Evolutionary conservation across 2,113 vertebrate genomes (phyloP).

Genomic region (Megaceryle maxima): DNA sequence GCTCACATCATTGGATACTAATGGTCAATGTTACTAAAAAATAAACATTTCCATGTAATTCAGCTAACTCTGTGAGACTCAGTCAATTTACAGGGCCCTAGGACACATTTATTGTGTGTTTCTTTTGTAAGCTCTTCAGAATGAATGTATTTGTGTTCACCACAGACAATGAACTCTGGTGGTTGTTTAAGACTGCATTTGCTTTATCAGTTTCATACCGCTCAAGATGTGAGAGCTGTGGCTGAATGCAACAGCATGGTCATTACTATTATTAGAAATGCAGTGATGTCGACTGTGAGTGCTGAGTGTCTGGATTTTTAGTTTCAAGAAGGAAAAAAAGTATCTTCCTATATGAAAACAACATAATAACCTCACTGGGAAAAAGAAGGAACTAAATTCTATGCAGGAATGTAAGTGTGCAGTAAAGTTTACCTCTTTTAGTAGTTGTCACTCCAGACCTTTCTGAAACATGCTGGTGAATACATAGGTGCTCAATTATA

Average conservation of each 20-base stretch:
- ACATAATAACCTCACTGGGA: background rate
- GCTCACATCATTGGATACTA: background rate
- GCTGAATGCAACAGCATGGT: background rate
- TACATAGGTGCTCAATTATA: background rate
- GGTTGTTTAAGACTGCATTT: background rate
- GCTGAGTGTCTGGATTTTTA: background rate
- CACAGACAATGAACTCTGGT: background rate
- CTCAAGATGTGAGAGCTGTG: background rate
- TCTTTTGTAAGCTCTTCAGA: background rate
- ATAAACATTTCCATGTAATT: background rate
- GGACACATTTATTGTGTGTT: background rate
- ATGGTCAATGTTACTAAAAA: background rate
- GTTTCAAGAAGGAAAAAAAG: background rate
- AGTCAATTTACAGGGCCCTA: fast-evolving
- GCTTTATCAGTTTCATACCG: background rate
- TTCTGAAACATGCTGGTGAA: background rate
- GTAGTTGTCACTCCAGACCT: background rate
- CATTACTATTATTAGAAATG: background rate
- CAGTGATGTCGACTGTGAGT: background rate
- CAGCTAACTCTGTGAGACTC: background rate
- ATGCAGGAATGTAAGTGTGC: background rate
- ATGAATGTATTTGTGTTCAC: background rate
- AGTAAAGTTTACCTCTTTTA: background rate
- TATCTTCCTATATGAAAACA: background rate
- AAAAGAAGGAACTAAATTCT: background rate